A percentile compares a stretch with the other conserved stretches of the same genome.
phyloP scores from a whole-genome alignment of 2,797 vertebrate genomes.

The Acrossocheilus wenchowensis region DNA sequence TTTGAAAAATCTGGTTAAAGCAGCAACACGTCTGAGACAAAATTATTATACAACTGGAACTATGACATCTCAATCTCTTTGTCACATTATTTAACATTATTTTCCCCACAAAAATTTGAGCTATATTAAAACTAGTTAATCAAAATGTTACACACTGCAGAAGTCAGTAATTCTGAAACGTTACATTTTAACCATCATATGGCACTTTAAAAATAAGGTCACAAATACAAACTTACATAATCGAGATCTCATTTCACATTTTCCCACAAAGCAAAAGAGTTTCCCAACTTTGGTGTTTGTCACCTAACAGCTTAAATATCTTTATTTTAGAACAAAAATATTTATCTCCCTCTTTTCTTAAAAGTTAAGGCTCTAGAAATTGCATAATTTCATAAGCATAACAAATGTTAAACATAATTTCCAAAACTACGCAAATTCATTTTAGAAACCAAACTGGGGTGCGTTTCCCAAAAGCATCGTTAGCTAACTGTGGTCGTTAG shows the following conservation, averaged over 20 bases:
- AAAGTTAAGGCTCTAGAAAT: conserved; percentile 65
- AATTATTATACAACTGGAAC: neutral
- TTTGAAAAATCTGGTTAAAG: conserved; percentile 21
- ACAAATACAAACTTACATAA: neutral
- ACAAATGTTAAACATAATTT: conserved; percentile 6
- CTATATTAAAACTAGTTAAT: neutral
- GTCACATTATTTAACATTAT: neutral
- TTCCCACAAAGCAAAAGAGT: neutral
- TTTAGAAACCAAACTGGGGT: neutral
- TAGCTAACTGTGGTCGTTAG: too few relatives aligned
- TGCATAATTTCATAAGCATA: conserved; percentile 63
- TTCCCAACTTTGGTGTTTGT: conserved; percentile 8
- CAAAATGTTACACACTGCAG: neutral
- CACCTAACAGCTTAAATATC: neutral
- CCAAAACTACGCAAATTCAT: neutral
- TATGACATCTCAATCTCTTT: neutral
- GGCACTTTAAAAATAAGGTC: neutral
- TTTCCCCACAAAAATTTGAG: neutral
- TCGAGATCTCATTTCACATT: neutral
- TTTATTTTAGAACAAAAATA: neutral
- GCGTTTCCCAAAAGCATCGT: too few relatives aligned
- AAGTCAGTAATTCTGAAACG: neutral
- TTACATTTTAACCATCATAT: neutral
- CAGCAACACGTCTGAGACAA: conserved; percentile 10
- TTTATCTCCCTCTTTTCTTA: conserved; percentile 43